phyloP scores from a whole-genome alignment of 2,888 invertebrate species.

The Plemyria rubiginata region DNA sequence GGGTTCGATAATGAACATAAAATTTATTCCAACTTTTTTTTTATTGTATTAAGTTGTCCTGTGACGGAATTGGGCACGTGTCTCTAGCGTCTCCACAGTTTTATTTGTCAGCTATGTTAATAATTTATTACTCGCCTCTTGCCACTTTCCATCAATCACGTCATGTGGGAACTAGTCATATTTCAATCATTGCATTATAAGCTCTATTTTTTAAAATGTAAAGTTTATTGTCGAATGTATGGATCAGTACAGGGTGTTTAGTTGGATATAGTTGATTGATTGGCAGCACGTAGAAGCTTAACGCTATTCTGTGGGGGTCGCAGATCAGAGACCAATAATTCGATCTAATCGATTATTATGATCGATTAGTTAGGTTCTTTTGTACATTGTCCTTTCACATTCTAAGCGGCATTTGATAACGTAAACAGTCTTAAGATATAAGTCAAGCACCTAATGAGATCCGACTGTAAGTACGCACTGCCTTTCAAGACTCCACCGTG shows the following conservation, averaged over 20 bases:
- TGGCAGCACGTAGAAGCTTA: constrained; percentile 50
- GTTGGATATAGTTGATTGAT: constrained; percentile 77
- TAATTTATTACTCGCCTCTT: constrained; percentile 37
- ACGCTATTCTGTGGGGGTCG: constrained; percentile 50
- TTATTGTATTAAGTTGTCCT: no score
- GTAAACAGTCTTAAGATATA: no score
- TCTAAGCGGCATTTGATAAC: neutral
- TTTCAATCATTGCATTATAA: constrained; percentile 36
- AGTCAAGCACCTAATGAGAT: no score
- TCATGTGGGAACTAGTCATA: constrained; percentile 61
- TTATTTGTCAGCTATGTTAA: neutral
- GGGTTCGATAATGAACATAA: no score
- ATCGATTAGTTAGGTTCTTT: constrained; percentile 52
- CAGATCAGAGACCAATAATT: constrained; percentile 73
- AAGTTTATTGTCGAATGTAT: constrained; percentile 47
- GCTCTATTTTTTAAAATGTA: constrained; percentile 44
- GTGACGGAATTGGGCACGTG: no score
- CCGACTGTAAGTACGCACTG: neutral
- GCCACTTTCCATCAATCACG: constrained; percentile 76
- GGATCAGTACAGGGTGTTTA: constrained; percentile 63
- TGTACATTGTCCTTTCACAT: constrained; percentile 23
- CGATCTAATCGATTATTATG: constrained; percentile 66
- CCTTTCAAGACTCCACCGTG: neutral
- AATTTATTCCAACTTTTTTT: no score
- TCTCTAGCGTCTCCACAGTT: no score